Evolutionary conservation across 2,797 vertebrate species (phyloP).

Genomic region (Distichodus sexfasciatus): DNA sequence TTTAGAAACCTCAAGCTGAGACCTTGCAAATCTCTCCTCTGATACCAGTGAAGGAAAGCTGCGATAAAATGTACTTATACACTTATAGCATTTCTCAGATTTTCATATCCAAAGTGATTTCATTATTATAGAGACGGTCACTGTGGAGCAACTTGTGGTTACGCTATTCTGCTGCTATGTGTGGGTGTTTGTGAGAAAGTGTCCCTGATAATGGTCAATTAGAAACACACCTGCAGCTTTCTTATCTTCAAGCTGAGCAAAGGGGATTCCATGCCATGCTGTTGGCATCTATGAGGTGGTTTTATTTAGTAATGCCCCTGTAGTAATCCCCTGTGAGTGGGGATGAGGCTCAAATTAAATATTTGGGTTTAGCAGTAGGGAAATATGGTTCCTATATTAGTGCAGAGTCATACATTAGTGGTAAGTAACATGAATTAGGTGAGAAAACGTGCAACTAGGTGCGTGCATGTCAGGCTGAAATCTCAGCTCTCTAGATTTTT

Average conservation of each 20-base stretch:
- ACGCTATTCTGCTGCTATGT: background rate
- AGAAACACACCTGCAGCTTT: background rate
- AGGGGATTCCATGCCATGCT: background rate
- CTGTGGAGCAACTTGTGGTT: too few species aligned
- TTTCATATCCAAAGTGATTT: too few species aligned
- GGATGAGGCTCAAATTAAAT: background rate
- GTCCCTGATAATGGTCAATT: background rate
- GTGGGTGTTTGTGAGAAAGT: background rate
- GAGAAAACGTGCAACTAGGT: too few species aligned
- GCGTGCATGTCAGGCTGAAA: too few species aligned
- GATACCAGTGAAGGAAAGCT: too few species aligned
- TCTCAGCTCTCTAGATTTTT: too few species aligned
- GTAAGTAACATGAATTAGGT: too few species aligned
- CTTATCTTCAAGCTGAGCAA: background rate
- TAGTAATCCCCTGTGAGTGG: background rate
- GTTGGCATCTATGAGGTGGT: background rate
- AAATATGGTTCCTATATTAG: background rate
- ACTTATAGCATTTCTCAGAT: too few species aligned
- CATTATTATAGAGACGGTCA: too few species aligned
- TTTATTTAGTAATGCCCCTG: constrained; percentile 7
- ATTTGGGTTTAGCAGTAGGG: background rate
- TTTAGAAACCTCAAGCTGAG: too few species aligned
- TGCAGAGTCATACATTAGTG: background rate
- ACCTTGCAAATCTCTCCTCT: too few species aligned
- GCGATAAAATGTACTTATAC: too few species aligned